These are phyloP conservation scores for Spilogale gracilis DNA, from an alignment of 2,113 vertebrate genomes.

Conservation along the genomic window DNA sequence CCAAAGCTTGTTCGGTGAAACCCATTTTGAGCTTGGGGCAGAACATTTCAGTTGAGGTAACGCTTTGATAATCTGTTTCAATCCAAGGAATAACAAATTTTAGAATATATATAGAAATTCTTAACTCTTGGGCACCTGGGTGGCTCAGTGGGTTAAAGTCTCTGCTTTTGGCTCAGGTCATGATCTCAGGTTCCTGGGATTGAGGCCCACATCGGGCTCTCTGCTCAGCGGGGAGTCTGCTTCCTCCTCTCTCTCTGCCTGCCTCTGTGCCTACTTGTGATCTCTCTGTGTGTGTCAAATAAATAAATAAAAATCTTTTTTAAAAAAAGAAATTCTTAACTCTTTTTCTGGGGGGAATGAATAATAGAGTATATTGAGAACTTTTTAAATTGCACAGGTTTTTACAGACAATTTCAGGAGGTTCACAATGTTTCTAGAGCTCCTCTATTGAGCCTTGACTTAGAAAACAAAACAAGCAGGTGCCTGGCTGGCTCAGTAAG, in stretches of 20 bases:
- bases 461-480: background rate
- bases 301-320: no score
- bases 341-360: background rate
- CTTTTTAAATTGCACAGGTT: background rate
- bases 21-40: background rate
- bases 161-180: no score
- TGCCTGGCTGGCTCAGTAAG: background rate
- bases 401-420: slow-evolving; percentile 7
- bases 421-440: background rate
- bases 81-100: slow-evolving; percentile 15
- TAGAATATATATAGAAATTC: background rate
- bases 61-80: background rate
- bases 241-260: no score
- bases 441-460: background rate
- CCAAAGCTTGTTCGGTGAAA: background rate
- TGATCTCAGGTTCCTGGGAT: no score
- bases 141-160: no score
- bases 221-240: no score
- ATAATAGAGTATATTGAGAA: background rate
- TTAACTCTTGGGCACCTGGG: background rate
- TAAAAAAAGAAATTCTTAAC: background rate
- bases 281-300: no score
- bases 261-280: no score
- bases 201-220: no score
- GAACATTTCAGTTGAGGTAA: background rate